Percentiles rank a stretch among this genome's conserved stretches.
Conservation (phyloP, 2,797 vertebrate species). For the Oryzias dopingdopingensis region DNA sequence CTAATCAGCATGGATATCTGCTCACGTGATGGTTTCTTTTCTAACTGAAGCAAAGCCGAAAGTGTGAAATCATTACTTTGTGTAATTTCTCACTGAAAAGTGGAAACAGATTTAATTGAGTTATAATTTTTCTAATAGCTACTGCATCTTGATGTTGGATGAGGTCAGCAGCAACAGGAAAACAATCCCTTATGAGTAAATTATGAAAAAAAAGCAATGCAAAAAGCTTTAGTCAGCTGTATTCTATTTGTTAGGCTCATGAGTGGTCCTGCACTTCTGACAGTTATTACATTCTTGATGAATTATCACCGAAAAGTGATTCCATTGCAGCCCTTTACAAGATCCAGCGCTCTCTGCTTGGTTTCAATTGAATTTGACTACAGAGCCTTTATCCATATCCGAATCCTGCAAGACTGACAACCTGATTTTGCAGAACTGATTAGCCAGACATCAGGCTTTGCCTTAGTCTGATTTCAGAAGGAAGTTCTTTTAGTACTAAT, state of each 20-base stretch:
- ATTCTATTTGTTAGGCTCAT: constrained; percentile 34
- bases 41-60: background rate
- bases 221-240: constrained; percentile 23
- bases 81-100: too few species aligned
- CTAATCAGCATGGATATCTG: constrained; percentile 9
- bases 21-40: background rate
- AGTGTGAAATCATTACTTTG: background rate
- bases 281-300: constrained; percentile 46
- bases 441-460: background rate
- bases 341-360: background rate
- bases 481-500: background rate
- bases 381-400: constrained; percentile 14
- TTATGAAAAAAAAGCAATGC: constrained; percentile 17
- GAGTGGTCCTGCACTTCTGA: constrained; percentile 35
- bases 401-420: background rate
- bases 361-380: constrained; percentile 16
- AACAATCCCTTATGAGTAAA: constrained; percentile 17
- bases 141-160: background rate
- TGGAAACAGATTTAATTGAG: too few species aligned
- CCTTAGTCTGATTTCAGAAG: background rate
- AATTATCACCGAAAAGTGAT: constrained; percentile 47
- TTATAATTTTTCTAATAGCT: background rate
- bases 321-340: constrained; percentile 1
- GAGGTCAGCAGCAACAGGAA: constrained; percentile 6
- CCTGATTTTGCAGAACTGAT: constrained; percentile 2